Base-by-base conservation (phyloP, 2,888 invertebrate genomes). In the Lepetodrilus schrolli region DNA sequence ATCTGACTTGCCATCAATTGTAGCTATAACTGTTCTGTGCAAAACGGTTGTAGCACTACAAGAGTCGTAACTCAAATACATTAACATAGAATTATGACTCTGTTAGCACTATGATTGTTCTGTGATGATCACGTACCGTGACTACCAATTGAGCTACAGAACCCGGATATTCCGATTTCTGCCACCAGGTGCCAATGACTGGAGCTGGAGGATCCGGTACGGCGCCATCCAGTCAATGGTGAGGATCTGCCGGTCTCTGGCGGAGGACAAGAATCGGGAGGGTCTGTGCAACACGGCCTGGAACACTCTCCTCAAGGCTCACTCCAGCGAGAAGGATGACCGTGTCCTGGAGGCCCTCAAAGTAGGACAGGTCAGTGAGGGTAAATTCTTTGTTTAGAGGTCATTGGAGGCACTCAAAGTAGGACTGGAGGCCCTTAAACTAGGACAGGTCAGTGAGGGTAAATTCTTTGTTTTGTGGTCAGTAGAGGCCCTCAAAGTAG, bases 131-230 rank as follows among this genome's bases (percentile, higher is more conserved):
- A 65, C 17, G 26, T 10, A 65, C 13, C 5, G 5, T 26, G n/a
- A 65, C 20, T 5, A 17, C 23, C 26, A 65, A 21, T 10, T 65
- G 20, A 4, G 26, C n/a, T 7, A 7, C 13, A 13, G 17, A 7
- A 38, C n/a, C n/a, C n/a, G n/a, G n/a, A n/a, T n/a, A n/a, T n/a
- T n/a, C n/a, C n/a, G n/a, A 43, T 4, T 43, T 43, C 43, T 43
- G 13, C 43, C 17, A 17, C 23, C 66, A 87, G 87, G 86, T 30
- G 81, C 84, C 4, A 86, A 87, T 79, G 89, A 90, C 74, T 89
- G 89, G 89, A 88, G 88, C 70, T 90, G 90, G 90, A 76, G 88
- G 58, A 84, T 90, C n/a, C 78, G 90, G 20, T 90, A 86, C 78
- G 85, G 84, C 49, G 89, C 90, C 37, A 83, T 89, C 21, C 88